These are phyloP conservation scores for Sinocyclocheilus rhinocerous DNA, from an alignment of 2,113 vertebrate genomes.

Conservation along the genomic window DNA sequence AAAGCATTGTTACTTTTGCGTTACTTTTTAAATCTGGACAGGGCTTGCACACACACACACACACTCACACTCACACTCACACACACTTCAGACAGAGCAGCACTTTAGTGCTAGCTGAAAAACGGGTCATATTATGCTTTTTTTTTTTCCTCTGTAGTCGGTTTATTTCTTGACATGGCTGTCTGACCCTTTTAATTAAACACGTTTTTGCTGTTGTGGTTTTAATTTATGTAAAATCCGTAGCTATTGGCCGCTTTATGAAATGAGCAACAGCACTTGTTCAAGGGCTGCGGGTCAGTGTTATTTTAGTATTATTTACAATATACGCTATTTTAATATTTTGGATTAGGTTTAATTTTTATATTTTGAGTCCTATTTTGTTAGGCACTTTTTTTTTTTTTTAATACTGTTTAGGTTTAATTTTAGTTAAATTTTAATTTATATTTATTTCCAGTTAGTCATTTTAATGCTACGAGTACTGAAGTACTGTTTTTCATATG, in stretches of 20 bases:
- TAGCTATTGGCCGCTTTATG: neutral
- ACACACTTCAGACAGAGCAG: neutral
- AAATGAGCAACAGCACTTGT: neutral
- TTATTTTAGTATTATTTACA: neutral
- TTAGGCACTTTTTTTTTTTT: no score
- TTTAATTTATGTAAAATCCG: neutral
- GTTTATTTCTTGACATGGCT: neutral
- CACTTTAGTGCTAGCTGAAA: neutral
- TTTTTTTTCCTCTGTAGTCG: neutral
- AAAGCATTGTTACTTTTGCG: no score
- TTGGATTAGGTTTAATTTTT: neutral
- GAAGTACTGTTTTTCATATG: neutral
- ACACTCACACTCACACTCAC: constrained; percentile 51
- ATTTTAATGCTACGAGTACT: neutral
- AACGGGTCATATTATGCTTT: neutral
- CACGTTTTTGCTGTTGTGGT: neutral
- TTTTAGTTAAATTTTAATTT: no score
- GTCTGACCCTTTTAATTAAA: neutral
- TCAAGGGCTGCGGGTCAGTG: neutral
- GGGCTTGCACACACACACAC: no score
- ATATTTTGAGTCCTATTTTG: neutral
- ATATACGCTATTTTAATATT: neutral
- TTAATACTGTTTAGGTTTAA: no score
- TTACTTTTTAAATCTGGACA: no score
- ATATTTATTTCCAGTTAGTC: neutral